These are phyloP conservation scores for Nymphalis urticae DNA, from an alignment of 2,888 invertebrate species.

Conservation along the genomic window DNA sequence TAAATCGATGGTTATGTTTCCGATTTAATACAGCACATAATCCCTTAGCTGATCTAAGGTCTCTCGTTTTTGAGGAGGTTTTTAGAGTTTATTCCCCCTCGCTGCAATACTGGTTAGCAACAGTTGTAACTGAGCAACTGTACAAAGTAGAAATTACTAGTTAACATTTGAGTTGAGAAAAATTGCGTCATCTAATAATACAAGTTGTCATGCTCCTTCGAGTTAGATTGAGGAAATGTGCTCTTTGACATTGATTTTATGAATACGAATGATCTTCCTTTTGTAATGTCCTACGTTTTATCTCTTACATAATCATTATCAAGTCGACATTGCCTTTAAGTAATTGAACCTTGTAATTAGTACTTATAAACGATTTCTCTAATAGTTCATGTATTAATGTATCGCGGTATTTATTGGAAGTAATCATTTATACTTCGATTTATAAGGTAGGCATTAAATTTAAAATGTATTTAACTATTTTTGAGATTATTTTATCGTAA, in stretches of 20 bases:
- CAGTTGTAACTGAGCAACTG: neutral
- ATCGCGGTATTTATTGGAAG: neutral
- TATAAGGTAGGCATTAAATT: neutral
- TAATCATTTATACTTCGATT: neutral
- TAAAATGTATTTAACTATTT: neutral
- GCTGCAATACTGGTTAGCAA: neutral
- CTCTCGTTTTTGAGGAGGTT: too few relatives aligned
- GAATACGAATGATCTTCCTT: constrained; percentile 45
- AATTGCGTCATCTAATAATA: constrained; percentile 25
- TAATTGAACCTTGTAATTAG: constrained; percentile 10
- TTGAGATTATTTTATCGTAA: neutral
- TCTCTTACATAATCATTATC: constrained; percentile 24
- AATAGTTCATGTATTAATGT: neutral
- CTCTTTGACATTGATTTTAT: constrained; percentile 46
- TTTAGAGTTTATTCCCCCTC: neutral
- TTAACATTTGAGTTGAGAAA: constrained; percentile 10
- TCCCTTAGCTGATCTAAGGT: too few relatives aligned
- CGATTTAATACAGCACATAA: too few relatives aligned
- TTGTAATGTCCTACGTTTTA: constrained; percentile 25
- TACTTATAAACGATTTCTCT: constrained; percentile 3
- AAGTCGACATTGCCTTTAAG: constrained; percentile 9
- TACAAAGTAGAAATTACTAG: constrained; percentile 4
- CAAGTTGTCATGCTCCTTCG: constrained; percentile 20
- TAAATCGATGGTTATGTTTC: too few relatives aligned
- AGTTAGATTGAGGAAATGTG: constrained; percentile 43